Evolutionary conservation across 2,888 invertebrate species (phyloP).

Genomic region (Sepiola atlantica): DNA sequence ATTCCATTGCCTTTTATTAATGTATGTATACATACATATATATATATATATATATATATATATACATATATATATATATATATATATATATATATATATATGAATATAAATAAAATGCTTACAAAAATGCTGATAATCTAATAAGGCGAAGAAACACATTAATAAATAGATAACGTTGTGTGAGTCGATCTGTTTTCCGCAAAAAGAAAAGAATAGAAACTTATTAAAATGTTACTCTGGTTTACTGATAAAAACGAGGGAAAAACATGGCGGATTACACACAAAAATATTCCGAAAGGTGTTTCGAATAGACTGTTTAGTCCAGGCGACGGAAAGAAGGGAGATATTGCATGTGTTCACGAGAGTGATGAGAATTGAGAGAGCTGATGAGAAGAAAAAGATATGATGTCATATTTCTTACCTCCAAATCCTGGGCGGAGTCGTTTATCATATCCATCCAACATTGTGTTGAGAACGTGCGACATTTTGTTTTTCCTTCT

Average conservation of each 20-base stretch:
- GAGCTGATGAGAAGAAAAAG: background rate
- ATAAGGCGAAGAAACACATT: background rate
- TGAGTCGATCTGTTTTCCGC: too few relatives aligned
- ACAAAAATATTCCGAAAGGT: background rate
- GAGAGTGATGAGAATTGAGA: background rate
- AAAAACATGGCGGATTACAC: background rate
- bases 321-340: background rate
- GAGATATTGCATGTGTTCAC: background rate
- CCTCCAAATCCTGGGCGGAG: slow-evolving; percentile 87
- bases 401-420: slow-evolving; percentile 72
- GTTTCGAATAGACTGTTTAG: background rate
- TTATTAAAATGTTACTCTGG: background rate
- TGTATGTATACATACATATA: too few relatives aligned
- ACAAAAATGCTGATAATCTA: background rate
- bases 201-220: background rate
- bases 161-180: background rate
- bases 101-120: background rate
- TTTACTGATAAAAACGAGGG: background rate
- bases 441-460: slow-evolving; percentile 87
- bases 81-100: background rate
- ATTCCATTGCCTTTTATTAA: too few relatives aligned
- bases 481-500: slow-evolving; percentile 79
- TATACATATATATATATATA: too few relatives aligned
- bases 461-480: slow-evolving; percentile 83
- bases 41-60: too few relatives aligned